These are phyloP conservation scores for Carollia perspicillata DNA, from an alignment of 2,113 vertebrate genomes.

Conservation along the genomic window DNA sequence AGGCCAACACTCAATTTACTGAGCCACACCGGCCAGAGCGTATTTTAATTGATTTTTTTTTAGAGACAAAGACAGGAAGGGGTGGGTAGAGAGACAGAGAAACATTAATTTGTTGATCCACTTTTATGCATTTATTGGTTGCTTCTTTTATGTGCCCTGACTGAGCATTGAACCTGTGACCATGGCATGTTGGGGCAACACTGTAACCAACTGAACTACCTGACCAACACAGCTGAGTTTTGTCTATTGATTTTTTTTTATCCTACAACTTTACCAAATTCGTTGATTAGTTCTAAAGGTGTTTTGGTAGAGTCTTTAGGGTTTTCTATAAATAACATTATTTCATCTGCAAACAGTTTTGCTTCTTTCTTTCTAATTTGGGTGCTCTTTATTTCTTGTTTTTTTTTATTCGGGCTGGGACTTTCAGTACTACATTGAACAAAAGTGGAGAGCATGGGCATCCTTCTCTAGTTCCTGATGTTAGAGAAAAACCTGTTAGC, in stretches of 20 bases:
- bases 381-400: neutral
- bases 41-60: no score
- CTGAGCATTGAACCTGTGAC: neutral
- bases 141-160: neutral
- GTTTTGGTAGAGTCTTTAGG: neutral
- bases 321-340: neutral
- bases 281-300: neutral
- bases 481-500: no score
- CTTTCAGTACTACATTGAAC: neutral
- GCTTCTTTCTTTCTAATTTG: neutral
- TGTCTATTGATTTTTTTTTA: neutral
- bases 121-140: neutral
- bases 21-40: no score
- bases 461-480: no score
- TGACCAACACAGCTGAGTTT: neutral
- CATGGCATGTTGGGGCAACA: neutral
- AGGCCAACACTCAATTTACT: no score
- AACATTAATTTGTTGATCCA: neutral
- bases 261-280: neutral
- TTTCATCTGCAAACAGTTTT: neutral
- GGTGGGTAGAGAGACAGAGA: neutral
- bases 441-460: no score
- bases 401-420: neutral
- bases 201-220: neutral
- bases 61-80: neutral